Percentiles rank a stretch among this genome's conserved stretches.
Conservation (phyloP, 2,888 invertebrate species). For the Bugulina stolonifera region DNA sequence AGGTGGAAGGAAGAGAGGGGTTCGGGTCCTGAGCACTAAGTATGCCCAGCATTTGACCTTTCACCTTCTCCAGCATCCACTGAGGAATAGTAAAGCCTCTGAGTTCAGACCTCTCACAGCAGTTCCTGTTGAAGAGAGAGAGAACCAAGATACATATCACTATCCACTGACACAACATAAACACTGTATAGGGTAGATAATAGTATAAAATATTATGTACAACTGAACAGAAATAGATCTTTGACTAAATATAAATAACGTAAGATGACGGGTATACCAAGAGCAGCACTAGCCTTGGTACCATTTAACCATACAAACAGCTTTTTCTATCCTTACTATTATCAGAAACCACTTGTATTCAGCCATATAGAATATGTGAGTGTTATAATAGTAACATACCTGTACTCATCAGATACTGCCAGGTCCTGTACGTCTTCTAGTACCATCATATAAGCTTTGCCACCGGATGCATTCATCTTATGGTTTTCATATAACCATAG, state of each 20-base stretch:
- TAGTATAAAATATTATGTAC: too few species aligned
- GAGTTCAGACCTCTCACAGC: constrained; percentile 54
- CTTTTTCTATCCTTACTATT: too few species aligned
- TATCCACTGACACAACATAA: not conserved
- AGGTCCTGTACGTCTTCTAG: constrained; percentile 72
- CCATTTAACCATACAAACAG: too few species aligned
- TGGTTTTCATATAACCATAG: constrained; percentile 73
- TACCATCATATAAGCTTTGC: constrained; percentile 72
- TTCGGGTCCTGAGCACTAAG: not conserved
- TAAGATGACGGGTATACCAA: too few species aligned
- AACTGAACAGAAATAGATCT: too few species aligned
- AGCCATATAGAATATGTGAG: too few species aligned
- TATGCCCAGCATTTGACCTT: constrained; percentile 58
- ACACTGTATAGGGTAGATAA: not conserved
- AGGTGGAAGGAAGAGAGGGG: constrained; percentile 27
- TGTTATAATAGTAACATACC: too few species aligned
- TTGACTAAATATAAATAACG: too few species aligned
- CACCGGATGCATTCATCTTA: constrained; percentile 70
- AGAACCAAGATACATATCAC: not conserved
- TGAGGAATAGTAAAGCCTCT: constrained; percentile 70
- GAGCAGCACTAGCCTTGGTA: too few species aligned
- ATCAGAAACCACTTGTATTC: too few species aligned
- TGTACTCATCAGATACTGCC: constrained; percentile 67
- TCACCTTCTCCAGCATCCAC: constrained; percentile 70
- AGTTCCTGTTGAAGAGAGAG: constrained; percentile 30